A percentile compares a stretch with the other conserved stretches of the same genome.
These are phyloP conservation scores for Leptodactylus fuscus DNA, from an alignment of 2,113 vertebrate species.

Conservation along the genomic window DNA sequence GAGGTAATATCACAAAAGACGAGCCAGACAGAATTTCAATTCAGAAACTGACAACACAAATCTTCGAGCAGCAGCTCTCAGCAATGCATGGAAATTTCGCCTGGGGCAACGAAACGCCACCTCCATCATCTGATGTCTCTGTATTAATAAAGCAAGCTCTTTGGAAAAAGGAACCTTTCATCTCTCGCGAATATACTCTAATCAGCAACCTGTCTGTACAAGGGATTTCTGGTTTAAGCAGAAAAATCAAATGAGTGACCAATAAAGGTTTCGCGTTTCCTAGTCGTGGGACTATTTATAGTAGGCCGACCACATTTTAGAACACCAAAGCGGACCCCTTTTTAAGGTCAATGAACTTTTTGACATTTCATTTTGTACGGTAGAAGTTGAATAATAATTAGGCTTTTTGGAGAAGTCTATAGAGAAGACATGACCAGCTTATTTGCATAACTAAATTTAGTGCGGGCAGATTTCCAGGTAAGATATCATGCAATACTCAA, in stretches of 20 bases:
- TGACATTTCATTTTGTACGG: not conserved
- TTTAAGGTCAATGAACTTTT: not conserved
- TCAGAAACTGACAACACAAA: constrained; percentile 43
- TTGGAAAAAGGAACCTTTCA: constrained; percentile 22
- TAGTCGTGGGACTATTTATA: too few species aligned
- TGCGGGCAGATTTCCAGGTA: not conserved
- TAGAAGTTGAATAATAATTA: not conserved
- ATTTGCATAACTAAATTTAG: not conserved
- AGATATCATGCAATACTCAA: not conserved
- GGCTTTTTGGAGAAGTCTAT: not conserved
- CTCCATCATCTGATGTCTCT: constrained; percentile 19
- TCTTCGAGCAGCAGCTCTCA: constrained; percentile 37
- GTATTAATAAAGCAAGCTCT: constrained; percentile 20
- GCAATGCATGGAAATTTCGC: constrained; percentile 27
- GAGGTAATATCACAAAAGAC: constrained; percentile 16
- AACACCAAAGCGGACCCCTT: not conserved
- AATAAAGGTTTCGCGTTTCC: not conserved
- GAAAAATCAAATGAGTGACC: not conserved
- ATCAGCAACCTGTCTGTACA: constrained; percentile 29
- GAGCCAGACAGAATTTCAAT: constrained; percentile 40
- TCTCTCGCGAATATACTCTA: not conserved
- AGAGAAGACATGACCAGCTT: not conserved
- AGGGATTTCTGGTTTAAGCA: constrained; percentile 2
- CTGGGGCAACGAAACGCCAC: constrained; percentile 34
- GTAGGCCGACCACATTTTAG: too few species aligned